Evolutionary conservation across 2,113 vertebrate genomes (phyloP), one percentile per base, ranked within the genome.

Genomic region (Emydocephalus ijimae): DNA sequence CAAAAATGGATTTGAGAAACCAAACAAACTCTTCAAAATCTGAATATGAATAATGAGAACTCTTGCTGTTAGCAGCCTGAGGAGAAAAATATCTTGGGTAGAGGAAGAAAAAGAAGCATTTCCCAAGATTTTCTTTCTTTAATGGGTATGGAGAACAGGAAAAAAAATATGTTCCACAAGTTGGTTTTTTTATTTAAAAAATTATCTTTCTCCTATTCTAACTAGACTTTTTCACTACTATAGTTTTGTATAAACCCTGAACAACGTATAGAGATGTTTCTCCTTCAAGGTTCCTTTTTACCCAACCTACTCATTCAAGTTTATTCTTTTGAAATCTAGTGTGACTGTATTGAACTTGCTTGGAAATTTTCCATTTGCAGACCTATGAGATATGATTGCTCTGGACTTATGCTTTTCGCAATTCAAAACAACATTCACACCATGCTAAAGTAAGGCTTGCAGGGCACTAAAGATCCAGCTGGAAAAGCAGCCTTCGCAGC

Each of bases 1-100:
- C 95, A 94, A 96, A 88, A 57, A 48, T 87, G 94, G 87, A 74
- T 81, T 94, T 91, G 92, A 92, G 93, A 92, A 96, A 1, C 93
- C 92, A 94, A 95, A 96, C 91, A 96, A 94, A 96, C 86, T 94
- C 87, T 96, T 95, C 94, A 54, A 92, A 93, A 64, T 90, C 94
- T 95, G 85, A 20, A 0, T 1, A 20, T 29, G 69, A 39, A 91
- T 90, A 24, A n/a, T 64, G 88, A 50, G 61, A 92, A 91, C 29
- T 50, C 64, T 39, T 85, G 26, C 3, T 59, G 56, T 43, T 94
- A 61, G 91, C n/a, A 87, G 15, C 0, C n/a, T 74, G 69, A 34
- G 69, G 6, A 74, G n/a, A 18, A 74, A 74, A 74, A 39, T 34
- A 74, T 20, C 4, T 74, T 74, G 14, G 69, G n/a, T 74, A 74